A percentile compares a stretch with the other conserved stretches of the same genome.
Evolutionary conservation across 2,113 vertebrate species (phyloP).

Genomic region (Amphiprion percula): DNA sequence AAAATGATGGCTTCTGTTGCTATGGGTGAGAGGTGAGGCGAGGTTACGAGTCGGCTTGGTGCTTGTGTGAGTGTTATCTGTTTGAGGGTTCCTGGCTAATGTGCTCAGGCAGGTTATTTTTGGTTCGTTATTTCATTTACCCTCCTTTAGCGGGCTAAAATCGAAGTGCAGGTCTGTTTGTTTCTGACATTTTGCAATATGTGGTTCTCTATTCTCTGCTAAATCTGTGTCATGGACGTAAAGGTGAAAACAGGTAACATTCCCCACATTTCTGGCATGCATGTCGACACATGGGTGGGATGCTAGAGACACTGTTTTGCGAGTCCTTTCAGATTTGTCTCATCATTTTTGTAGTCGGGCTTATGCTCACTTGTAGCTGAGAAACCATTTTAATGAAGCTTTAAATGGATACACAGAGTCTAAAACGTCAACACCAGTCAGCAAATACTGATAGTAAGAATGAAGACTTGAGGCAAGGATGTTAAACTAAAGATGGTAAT

Average conservation of each 20-base stretch:
- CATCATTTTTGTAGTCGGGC: neutral
- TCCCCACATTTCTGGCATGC: constrained; percentile 8
- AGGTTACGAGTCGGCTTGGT: neutral
- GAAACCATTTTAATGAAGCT: neutral
- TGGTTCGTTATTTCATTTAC: constrained; percentile 33
- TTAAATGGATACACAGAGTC: neutral
- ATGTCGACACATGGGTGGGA: neutral
- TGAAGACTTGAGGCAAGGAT: neutral
- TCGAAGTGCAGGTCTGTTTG: neutral
- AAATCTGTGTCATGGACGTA: neutral
- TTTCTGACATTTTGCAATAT: neutral
- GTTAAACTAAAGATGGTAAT: neutral
- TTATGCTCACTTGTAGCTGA: neutral
- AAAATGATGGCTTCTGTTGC: neutral
- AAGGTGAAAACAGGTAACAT: constrained; percentile 23
- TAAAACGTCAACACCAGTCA: neutral
- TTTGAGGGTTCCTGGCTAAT: constrained; percentile 39
- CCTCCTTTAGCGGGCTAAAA: neutral
- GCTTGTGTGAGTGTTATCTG: constrained; percentile 51
- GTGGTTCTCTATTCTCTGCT: neutral
- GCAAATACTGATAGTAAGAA: neutral
- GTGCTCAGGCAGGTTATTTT: constrained; percentile 64
- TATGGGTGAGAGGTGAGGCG: neutral
- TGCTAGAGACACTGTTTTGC: neutral
- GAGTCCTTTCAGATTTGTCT: neutral